Base-by-base conservation (phyloP, 2,797 vertebrate species). In the Gadopsis marmoratus region DNA sequence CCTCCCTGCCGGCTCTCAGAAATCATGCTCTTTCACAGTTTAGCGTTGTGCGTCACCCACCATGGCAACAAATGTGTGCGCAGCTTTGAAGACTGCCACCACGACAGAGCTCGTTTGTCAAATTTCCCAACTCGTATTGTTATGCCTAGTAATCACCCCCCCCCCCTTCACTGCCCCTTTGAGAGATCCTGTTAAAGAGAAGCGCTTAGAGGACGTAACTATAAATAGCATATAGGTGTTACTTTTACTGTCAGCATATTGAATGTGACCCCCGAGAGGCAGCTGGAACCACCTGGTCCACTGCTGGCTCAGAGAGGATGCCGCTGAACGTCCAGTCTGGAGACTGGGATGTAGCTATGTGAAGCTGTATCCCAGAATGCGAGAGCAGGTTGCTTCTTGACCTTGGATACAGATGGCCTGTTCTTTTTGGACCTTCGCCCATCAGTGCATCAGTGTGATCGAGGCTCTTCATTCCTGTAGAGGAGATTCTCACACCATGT, bases 81-180 rank as follows among this genome's bases (percentile, higher is more conserved):
- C 50, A 48, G 78, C 88, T 90, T 91, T 86, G 76, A 90, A 86
- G 86, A 81, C 74, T 53, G 76, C 71, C 74, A 76, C 81, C 16
- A 76, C 84, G 88, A 89, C 84, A 26, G 79, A 56, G 81, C 80
- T 91, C 61, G 31, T 90, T 92, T 91, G 79, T 94, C 82, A 93
- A 83, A 86, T 87, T 60, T 77, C 53, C 56, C 58, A 39, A 82
- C 62, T 85, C 37, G 9, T 39, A 39, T 39, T 39, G 9, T 39
- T 39, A 39, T 86, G 82, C 74, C 62, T 68, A 33, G 79, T 92
- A 86, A 92, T 88, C 74, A 83, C 16, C 64, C 29, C 6, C 67
- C 16, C 9, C 39, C 17, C 67, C 14, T 50, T 45, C 56, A 26
- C 41, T 65, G n/a, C 75, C 47, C 59, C 71, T 31, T 33, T 48